A percentile compares a stretch with the other conserved stretches of the same genome.
Conservation (phyloP, 2,113 vertebrate genomes). For the Pomatostomus ruficeps region DNA sequence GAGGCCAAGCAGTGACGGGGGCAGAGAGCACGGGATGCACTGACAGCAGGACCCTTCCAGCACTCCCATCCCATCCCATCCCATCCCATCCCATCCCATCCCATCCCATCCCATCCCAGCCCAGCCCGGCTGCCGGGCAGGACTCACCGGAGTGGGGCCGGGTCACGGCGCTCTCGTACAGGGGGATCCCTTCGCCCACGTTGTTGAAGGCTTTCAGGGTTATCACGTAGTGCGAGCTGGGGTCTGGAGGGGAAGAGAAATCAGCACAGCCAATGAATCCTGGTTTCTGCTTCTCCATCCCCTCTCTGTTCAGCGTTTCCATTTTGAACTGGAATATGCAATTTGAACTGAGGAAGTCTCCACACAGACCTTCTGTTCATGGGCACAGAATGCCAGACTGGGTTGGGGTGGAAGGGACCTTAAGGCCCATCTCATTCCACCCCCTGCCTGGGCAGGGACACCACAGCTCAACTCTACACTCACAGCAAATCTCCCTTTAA, state of each 20-base stretch:
- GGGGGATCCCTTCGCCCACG: constrained; percentile 92
- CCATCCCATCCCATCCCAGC: rapidly evolving
- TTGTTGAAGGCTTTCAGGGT: constrained; percentile 96
- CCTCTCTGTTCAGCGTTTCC: background rate
- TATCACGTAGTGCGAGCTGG: constrained; percentile 96
- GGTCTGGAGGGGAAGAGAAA: constrained; percentile 72
- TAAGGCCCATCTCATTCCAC: background rate
- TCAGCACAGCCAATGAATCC: background rate
- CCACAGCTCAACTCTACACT: rapidly evolving
- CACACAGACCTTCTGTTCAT: background rate
- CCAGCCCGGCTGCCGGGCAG: background rate
- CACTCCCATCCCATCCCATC: rapidly evolving
- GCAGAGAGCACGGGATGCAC: background rate
- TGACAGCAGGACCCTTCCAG: rapidly evolving
- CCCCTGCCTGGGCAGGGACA: background rate
- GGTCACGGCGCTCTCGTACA: constrained; percentile 95
- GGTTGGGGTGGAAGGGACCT: background rate
- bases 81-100: rapidly evolving
- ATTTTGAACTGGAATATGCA: background rate
- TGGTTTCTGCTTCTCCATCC: background rate
- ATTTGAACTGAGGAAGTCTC: background rate
- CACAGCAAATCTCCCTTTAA: background rate
- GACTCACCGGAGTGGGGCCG: constrained; percentile 88
- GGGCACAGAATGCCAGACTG: background rate
- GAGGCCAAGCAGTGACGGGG: background rate